A percentile compares a stretch with the other conserved stretches of the same genome.
These are phyloP conservation scores for Ectemnius cavifrons DNA, from an alignment of 2,888 invertebrate genomes.

Conservation along the genomic window DNA sequence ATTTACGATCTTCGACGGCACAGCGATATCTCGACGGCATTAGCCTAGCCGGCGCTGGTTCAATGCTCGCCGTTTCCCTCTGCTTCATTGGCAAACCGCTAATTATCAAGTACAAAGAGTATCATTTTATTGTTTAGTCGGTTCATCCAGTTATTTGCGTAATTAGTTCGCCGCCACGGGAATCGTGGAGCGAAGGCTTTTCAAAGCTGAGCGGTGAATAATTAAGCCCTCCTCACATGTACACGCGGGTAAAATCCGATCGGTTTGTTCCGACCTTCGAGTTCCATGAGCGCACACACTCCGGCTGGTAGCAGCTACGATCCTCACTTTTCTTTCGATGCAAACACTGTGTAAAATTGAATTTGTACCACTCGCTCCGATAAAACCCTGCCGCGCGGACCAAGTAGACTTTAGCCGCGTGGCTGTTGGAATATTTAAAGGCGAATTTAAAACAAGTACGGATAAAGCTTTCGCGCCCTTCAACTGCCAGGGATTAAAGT, in stretches of 20 bases:
- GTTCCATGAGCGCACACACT: neutral
- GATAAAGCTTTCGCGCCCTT: no score
- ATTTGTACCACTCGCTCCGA: no score
- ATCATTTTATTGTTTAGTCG: constrained; percentile 48
- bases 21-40: no score
- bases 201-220: constrained; percentile 38
- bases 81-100: constrained; percentile 22
- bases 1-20: neutral
- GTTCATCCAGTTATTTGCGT: constrained; percentile 35
- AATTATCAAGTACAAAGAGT: constrained; percentile 40
- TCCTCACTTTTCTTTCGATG: neutral
- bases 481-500: no score
- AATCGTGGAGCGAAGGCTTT: constrained; percentile 34
- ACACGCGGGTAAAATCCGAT: neutral
- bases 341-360: neutral
- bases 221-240: constrained; percentile 8
- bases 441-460: no score
- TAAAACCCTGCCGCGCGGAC: no score
- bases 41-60: neutral
- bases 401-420: no score
- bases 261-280: neutral
- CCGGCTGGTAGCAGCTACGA: no score
- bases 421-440: no score
- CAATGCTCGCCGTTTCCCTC: neutral
- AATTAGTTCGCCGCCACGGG: constrained; percentile 45